Evolutionary conservation across 2,113 vertebrate species (phyloP).

Genomic region (Andinoacara biseriatus): DNA sequence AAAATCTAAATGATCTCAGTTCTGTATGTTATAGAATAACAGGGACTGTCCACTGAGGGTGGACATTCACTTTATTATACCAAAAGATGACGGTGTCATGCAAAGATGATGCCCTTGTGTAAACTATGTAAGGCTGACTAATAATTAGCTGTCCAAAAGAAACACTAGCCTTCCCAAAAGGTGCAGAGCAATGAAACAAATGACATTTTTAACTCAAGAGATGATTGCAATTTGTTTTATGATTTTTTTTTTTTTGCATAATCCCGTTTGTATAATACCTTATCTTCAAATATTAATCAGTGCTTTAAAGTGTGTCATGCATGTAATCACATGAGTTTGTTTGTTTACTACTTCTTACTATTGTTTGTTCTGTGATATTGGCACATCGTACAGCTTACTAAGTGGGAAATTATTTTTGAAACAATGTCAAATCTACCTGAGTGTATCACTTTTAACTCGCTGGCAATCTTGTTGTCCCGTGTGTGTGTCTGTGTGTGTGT

Average conservation of each 20-base stretch:
- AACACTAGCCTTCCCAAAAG: slow-evolving; percentile 19
- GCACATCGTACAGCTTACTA: neutral
- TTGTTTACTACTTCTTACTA: neutral
- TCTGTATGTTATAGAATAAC: slow-evolving; percentile 40
- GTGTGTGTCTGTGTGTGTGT: neutral
- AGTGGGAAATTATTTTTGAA: neutral
- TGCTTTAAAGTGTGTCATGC: neutral
- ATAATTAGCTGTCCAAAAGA: slow-evolving; percentile 65
- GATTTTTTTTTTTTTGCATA: neutral
- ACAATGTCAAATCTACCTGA: fast-evolving
- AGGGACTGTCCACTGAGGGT: slow-evolving; percentile 29
- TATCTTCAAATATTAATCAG: neutral
- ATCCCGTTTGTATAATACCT: neutral
- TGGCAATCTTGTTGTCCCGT: neutral
- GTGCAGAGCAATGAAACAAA: slow-evolving; percentile 17
- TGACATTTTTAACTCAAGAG: neutral
- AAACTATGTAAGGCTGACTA: slow-evolving; percentile 41
- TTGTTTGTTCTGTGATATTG: neutral
- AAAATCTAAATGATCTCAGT: slow-evolving; percentile 29
- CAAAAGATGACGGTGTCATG: slow-evolving; percentile 43
- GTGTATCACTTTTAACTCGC: neutral
- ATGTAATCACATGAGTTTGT: neutral
- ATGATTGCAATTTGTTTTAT: neutral
- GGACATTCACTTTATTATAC: slow-evolving; percentile 53
- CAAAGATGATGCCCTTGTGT: slow-evolving; percentile 49